phyloP scores from a whole-genome alignment of 2,113 vertebrate genomes.

The Theristicus caerulescens region DNA sequence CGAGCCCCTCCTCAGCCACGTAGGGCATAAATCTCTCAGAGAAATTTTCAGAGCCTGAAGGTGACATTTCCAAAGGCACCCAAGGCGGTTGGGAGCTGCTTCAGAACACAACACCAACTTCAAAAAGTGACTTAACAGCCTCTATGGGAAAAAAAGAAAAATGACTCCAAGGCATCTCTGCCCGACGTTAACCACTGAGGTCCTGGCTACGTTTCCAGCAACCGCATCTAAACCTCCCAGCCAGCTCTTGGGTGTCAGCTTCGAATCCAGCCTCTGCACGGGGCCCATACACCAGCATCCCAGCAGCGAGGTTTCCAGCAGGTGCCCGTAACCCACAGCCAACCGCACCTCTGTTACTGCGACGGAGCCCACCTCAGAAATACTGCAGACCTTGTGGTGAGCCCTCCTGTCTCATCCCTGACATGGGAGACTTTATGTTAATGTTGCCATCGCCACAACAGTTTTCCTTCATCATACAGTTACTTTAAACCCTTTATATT shows the following conservation, averaged over 20 bases:
- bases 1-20: background rate
- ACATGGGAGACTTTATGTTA: accelerated
- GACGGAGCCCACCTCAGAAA: background rate
- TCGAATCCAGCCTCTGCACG: accelerated
- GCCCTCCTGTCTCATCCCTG: background rate
- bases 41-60: background rate
- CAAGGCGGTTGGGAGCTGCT: background rate
- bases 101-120: background rate
- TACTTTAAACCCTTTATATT: background rate
- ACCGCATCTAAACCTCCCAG: background rate
- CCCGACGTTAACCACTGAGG: background rate
- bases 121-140: background rate
- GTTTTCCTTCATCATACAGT: background rate
- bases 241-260: background rate
- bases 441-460: background rate
- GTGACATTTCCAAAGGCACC: background rate
- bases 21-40: background rate
- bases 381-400: accelerated
- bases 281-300: background rate
- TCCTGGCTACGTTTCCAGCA: background rate
- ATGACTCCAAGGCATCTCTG: background rate
- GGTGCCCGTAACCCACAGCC: background rate
- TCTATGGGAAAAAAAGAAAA: background rate
- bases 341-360: accelerated
- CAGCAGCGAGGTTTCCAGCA: background rate